These are phyloP conservation scores for Lepidonotus clava DNA, from an alignment of 2,888 invertebrate genomes.

Conservation along the genomic window DNA sequence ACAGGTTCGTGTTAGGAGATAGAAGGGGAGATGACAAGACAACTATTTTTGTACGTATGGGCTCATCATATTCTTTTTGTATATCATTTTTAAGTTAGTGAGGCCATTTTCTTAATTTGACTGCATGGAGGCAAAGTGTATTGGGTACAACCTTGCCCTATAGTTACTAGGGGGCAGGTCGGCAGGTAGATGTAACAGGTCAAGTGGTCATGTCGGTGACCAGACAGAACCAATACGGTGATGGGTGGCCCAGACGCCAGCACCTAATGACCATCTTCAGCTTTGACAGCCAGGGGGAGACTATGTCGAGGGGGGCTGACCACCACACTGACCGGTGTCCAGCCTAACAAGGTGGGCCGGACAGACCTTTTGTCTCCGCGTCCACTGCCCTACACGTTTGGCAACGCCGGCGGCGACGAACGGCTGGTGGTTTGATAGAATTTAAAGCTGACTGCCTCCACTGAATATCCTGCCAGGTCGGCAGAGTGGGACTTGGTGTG, in stretches of 20 bases:
- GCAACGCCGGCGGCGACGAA: neutral
- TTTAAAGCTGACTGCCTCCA: neutral
- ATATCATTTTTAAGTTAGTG: too few relatives aligned
- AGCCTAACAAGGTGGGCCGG: neutral
- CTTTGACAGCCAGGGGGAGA: neutral
- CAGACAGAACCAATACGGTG: neutral
- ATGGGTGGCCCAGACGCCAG: neutral
- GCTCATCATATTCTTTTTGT: too few relatives aligned
- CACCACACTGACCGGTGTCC: neutral
- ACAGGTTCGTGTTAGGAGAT: too few relatives aligned
- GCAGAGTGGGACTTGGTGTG: neutral
- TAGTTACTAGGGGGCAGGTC: neutral
- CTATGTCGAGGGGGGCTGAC: neutral
- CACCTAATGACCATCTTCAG: neutral
- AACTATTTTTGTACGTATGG: too few relatives aligned
- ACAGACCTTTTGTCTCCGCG: neutral
- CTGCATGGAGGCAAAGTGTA: too few relatives aligned
- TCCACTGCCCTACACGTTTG: neutral
- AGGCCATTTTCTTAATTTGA: too few relatives aligned
- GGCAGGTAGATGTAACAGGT: constrained; percentile 15
- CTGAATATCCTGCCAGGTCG: neutral
- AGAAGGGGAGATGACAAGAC: too few relatives aligned
- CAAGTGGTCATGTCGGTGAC: neutral
- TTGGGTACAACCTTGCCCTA: too few relatives aligned
- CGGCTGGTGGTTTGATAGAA: neutral